phyloP scores from a whole-genome alignment of 2,113 vertebrate genomes.

The Epinephelus lanceolatus region DNA sequence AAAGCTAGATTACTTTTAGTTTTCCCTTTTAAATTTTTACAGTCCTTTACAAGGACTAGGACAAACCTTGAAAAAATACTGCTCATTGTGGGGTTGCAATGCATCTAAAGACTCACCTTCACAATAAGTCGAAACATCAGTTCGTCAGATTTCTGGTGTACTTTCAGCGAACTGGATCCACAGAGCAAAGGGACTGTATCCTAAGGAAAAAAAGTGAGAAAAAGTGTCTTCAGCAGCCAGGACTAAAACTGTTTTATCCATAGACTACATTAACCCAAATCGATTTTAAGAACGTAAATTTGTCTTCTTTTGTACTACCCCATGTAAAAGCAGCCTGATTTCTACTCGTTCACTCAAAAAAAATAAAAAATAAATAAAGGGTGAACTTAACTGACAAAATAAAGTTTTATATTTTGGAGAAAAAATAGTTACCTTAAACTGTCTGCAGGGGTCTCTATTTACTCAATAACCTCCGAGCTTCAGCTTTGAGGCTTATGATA shows the following conservation, averaged over 20 bases:
- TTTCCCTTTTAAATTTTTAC: background rate
- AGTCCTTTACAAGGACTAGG: background rate
- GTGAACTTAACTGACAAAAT: background rate
- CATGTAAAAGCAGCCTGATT: background rate
- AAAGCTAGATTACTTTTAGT: background rate
- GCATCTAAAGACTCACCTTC: conserved; percentile 80
- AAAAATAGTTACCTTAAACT: conserved; percentile 49
- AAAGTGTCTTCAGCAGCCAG: background rate
- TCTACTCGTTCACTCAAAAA: background rate
- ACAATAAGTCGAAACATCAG: conserved; percentile 87
- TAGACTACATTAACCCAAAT: too few species aligned
- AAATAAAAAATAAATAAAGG: background rate
- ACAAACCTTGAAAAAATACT: conserved; percentile 12
- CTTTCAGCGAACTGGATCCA: conserved; percentile 87
- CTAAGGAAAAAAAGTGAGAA: conserved; percentile 78
- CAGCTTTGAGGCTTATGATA: background rate
- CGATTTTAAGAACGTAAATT: background rate
- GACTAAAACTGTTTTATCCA: background rate
- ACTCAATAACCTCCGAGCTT: conserved; percentile 62
- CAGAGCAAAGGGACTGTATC: conserved; percentile 90
- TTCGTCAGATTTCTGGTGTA: conserved; percentile 89
- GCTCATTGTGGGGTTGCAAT: background rate
- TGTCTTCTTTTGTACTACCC: background rate
- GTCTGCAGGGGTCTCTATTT: conserved; percentile 84
- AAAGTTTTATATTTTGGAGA: background rate